Base-by-base conservation (phyloP, 2,797 vertebrate species). In the Xenentodon cancila region DNA sequence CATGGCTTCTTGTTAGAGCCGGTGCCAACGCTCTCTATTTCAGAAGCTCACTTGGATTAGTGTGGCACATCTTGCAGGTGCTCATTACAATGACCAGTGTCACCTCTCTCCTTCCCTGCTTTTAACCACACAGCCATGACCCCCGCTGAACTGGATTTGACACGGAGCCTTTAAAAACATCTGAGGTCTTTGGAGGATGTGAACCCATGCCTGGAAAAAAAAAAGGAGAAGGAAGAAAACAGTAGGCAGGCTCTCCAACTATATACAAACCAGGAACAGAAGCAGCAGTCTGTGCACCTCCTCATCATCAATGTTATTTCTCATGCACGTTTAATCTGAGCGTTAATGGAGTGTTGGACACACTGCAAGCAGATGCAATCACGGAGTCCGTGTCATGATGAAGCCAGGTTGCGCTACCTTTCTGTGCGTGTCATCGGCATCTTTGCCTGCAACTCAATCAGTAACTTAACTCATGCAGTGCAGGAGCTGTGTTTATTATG, bases 401-500 rank as follows among this genome's bases (percentile, higher is more conserved):
- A 65, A 46, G 43, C 71, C 11, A 5, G 60, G 59, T 58, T 7
- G 34, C 67, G 5, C 58, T 58, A 22, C 64, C 51, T 68, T 46
- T 77, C 46, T 69, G 62, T 55, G 9, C 12, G 51, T 78, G 78
- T 88, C 74, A 69, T 83, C 75, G 27, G 64, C 9, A 12, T 9
- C 47, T 86, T 88, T 85, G 85, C 84, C 59, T 74, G 77, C 55
- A 7, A 64, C 59, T 87, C 83, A 89, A 91, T 92, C 91, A 90
- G 82, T 20, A 42, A 43, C 67, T 76, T 76, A 60, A 71, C 63
- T 76, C 68, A 56, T 62, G 61, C 73, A 48, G 47, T 49, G 45
- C 55, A 83, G 81, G 60, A 66, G 44, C 66, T 72, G 50, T 93
- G 90, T 93, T 93, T 92, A 91, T 91, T 92, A 88, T 91, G 71